A percentile compares a stretch with the other conserved stretches of the same genome.
These are phyloP conservation scores for Epinotia nisella DNA, from an alignment of 2,888 invertebrate genomes.

Conservation along the genomic window DNA sequence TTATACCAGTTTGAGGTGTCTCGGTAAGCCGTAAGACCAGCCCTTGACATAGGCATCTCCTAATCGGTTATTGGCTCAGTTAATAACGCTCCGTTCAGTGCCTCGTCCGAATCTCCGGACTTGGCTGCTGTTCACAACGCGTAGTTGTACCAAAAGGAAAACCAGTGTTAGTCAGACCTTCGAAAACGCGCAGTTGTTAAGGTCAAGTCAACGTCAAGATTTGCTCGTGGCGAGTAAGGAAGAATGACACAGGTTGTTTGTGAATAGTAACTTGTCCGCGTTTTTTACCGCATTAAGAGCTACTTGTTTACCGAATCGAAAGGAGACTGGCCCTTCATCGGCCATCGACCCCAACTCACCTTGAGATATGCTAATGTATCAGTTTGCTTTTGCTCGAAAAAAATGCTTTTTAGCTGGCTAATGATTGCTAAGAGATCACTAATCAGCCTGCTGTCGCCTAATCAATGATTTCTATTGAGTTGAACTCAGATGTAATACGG, in stretches of 20 bases:
- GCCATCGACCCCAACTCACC: conserved; percentile 56
- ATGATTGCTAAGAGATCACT: background rate
- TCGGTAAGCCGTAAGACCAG: background rate
- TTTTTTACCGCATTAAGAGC: conserved; percentile 41
- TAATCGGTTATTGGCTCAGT: conserved; percentile 23
- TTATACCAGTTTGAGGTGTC: background rate
- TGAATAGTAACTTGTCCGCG: conserved; percentile 7
- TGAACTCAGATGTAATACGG: background rate
- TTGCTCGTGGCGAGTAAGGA: background rate
- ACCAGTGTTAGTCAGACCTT: background rate
- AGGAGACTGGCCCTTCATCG: conserved; percentile 57
- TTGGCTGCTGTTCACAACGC: background rate
- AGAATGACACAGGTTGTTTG: background rate
- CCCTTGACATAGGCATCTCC: conserved; percentile 24
- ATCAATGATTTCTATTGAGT: conserved; percentile 11
- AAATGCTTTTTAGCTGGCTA: conserved; percentile 3
- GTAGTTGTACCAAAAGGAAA: background rate
- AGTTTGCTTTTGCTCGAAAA: conserved; percentile 13
- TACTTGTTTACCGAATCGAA: conserved; percentile 45
- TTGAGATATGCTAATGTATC: conserved; percentile 57
- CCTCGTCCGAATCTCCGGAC: conserved; percentile 9
- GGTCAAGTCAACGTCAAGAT: background rate
- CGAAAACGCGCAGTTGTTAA: background rate
- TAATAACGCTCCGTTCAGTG: conserved; percentile 10
- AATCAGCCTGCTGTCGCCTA: conserved; percentile 1